Evolutionary conservation across 2,797 vertebrate genomes (phyloP).

Genomic region (Neosilurus mollespiculum): DNA sequence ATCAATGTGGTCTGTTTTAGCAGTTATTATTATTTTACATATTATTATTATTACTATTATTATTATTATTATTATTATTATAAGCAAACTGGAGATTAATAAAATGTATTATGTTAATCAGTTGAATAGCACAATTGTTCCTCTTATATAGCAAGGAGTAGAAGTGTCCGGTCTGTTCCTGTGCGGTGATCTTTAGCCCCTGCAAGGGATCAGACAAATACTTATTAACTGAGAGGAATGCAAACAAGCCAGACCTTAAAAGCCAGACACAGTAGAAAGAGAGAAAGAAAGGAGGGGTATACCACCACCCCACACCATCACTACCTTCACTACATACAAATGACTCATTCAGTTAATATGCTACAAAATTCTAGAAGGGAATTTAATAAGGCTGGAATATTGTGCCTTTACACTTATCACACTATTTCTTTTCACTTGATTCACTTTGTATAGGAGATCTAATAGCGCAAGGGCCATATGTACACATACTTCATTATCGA

Average conservation of each 20-base stretch:
- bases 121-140: neutral
- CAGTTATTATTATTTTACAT: neutral
- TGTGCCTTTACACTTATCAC: conserved; percentile 12
- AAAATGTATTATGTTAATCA: conserved; percentile 55
- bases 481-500: too few relatives aligned
- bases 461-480: neutral
- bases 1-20: neutral
- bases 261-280: conserved; percentile 42
- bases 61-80: too few relatives aligned
- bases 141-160: conserved; percentile 52
- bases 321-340: conserved; percentile 42
- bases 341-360: conserved; percentile 51
- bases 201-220: conserved; percentile 70
- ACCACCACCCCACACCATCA: neutral
- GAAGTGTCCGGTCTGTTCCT: conserved; percentile 56
- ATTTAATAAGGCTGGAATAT: conserved; percentile 38
- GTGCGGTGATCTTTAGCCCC: conserved; percentile 64
- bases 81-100: conserved; percentile 21
- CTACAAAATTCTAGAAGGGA: conserved; percentile 57
- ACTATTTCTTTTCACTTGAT: neutral
- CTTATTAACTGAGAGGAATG: conserved; percentile 79
- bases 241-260: conserved; percentile 66
- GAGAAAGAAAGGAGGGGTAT: conserved; percentile 47
- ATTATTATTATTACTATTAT: too few relatives aligned
- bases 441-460: neutral